phyloP scores from a whole-genome alignment of 2,797 vertebrate species.

The Columba guinea region DNA sequence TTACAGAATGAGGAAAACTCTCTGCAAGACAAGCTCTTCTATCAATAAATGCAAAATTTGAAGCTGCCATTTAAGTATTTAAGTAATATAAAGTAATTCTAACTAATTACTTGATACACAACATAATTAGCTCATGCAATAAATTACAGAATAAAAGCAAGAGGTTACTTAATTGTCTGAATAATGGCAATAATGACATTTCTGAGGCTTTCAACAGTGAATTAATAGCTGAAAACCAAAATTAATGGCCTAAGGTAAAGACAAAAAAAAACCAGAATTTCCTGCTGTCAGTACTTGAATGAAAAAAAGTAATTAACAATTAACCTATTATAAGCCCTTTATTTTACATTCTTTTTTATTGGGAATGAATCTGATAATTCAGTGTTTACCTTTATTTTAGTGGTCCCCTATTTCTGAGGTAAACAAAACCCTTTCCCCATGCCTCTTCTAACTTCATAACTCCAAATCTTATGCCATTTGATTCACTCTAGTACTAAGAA shows the following conservation, averaged over 20 bases:
- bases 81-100: background rate
- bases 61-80: background rate
- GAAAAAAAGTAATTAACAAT: background rate
- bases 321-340: background rate
- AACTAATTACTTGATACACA: background rate
- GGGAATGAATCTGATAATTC: background rate
- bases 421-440: background rate
- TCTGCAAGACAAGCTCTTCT: background rate
- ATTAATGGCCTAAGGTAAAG: background rate
- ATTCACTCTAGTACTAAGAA: background rate
- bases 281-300: background rate
- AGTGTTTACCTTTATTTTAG: background rate
- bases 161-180: background rate
- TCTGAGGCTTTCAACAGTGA: background rate
- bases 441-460: background rate
- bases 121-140: background rate
- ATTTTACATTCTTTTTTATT: background rate
- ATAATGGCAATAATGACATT: background rate
- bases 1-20: background rate
- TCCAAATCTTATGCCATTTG: background rate
- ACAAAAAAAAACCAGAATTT: background rate
- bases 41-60: background rate
- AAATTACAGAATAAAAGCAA: conserved; percentile 18
- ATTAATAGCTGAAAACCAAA: background rate
- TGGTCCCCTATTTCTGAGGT: background rate